phyloP scores from a whole-genome alignment of 2,888 invertebrate species.

The Acleris literana region DNA sequence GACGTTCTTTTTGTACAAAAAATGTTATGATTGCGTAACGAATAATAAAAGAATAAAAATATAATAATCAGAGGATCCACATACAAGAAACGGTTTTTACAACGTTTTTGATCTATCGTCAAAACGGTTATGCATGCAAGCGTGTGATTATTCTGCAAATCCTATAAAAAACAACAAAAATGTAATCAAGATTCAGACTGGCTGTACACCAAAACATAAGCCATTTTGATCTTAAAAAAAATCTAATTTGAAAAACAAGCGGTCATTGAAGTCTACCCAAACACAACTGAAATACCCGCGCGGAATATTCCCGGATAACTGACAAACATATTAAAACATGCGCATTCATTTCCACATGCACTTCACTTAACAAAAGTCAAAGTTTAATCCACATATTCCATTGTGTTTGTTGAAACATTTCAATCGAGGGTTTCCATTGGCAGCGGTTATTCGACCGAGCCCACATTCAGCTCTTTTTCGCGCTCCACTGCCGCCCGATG shows the following conservation, averaged over 20 bases:
- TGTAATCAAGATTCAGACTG: too few relatives aligned
- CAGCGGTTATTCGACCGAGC: constrained; percentile 64
- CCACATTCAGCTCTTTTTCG: constrained; percentile 75
- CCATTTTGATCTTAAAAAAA: background rate
- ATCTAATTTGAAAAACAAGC: background rate
- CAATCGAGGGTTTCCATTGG: constrained; percentile 73
- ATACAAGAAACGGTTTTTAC: too few relatives aligned
- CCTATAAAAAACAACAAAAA: too few relatives aligned
- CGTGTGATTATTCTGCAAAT: too few relatives aligned
- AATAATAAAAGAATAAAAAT: too few relatives aligned
- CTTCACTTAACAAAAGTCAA: constrained; percentile 41
- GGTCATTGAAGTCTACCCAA: background rate
- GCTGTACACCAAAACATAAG: too few relatives aligned
- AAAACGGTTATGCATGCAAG: too few relatives aligned
- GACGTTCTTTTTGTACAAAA: too few relatives aligned
- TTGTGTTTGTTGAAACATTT: constrained; percentile 78
- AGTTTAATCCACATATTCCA: constrained; percentile 62
- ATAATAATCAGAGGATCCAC: too few relatives aligned
- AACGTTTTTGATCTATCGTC: too few relatives aligned
- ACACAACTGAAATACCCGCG: background rate
- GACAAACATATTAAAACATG: constrained; percentile 23
- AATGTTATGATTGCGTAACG: too few relatives aligned
- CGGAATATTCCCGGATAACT: constrained; percentile 11
- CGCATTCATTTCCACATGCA: constrained; percentile 28
- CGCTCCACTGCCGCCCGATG: constrained; percentile 65